Base-by-base conservation (phyloP, 1,140 invertebrate genomes). In the Manduca sexta region DNA sequence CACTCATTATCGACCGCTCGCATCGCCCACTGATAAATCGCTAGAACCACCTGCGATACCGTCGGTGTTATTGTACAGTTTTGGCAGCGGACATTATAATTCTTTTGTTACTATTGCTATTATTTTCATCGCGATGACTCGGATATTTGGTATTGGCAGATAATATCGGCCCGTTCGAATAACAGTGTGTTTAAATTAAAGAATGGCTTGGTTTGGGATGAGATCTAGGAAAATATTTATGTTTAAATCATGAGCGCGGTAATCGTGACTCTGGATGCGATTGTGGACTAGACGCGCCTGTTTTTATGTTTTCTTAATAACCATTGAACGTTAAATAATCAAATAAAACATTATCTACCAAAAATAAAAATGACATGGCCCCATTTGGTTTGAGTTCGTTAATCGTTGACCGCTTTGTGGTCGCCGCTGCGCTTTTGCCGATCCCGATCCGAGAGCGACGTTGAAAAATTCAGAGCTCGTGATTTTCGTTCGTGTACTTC, bases 391-490 rank as follows among this genome's bases (percentile, higher is more conserved):
- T 66, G 38, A 67, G 71, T 69, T 74, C 55, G 69, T 70, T 75
- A 77, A 70, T 75, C 72, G 71, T 72, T 69, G 59, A 53, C 26
- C 45, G 57, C 76, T 80, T 80, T 78, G 73, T 73, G 60, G 37
- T 68, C 60, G 66, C 75, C 70, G 70, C 63, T 60, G 65, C 64
- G 57, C 51, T 45, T 34, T 69, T 49, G 56, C 60, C 56, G 61
- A 75, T 79, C 69, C 61, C 66, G 65, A 74, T 73, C 56, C 66
- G 44, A 49, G 64, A 61, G 51, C 57, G 77, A 84, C 80, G 70
- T 77, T 84, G 76, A 84, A 81, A 81, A 84, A 81, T 84, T 70
- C 64, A 66, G 51, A 65, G 55, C 67, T 79, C 77, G 80, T 84
- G 80, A 81, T 80, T 76, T 78, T 69, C 64, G 64, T 71, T 81